Percentiles rank a stretch among this genome's conserved stretches.
phyloP scores from a whole-genome alignment of 2,888 invertebrate species.

The Chirona hameri region DNA sequence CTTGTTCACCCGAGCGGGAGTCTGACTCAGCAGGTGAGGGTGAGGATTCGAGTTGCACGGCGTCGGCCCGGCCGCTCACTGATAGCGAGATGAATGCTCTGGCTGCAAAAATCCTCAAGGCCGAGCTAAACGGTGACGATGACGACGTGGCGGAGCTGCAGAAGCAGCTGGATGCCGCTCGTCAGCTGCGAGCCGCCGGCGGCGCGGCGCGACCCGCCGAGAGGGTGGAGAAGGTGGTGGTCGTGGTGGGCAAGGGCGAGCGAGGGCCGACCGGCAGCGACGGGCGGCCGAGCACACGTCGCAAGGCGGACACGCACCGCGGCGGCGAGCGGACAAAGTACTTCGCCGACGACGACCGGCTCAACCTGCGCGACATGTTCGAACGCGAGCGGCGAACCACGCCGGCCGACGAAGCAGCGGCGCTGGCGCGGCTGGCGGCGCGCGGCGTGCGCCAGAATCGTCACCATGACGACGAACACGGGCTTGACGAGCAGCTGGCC shows the following conservation, averaged over 20 bases:
- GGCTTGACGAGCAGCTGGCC: constrained; percentile 80
- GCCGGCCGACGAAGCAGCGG: constrained; percentile 72
- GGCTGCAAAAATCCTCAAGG: constrained; percentile 85
- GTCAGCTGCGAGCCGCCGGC: neutral
- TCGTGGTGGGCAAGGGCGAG: neutral
- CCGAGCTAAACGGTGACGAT: constrained; percentile 84
- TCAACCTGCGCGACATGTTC: constrained; percentile 75
- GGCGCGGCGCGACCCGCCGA: neutral
- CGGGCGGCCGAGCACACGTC: constrained; percentile 40
- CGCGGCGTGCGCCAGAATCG: constrained; percentile 50
- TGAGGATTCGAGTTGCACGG: neutral
- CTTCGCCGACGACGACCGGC: constrained; percentile 85
- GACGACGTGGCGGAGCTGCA: constrained; percentile 43
- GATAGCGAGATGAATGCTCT: constrained; percentile 85
- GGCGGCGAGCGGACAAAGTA: constrained; percentile 70
- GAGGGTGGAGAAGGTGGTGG: neutral
- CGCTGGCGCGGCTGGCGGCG: constrained; percentile 67
- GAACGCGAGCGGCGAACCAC: constrained; percentile 70
- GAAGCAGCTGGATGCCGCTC: constrained; percentile 31
- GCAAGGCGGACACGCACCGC: constrained; percentile 49
- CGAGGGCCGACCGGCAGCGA: constrained; percentile 30
- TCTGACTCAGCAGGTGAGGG: no score
- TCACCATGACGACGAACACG: constrained; percentile 52
- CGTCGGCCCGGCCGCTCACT: constrained; percentile 49
- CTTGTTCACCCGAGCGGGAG: neutral